These are phyloP conservation scores for Drosophila tristis DNA, from an alignment of 1,140 invertebrate genomes.

Conservation along the genomic window DNA sequence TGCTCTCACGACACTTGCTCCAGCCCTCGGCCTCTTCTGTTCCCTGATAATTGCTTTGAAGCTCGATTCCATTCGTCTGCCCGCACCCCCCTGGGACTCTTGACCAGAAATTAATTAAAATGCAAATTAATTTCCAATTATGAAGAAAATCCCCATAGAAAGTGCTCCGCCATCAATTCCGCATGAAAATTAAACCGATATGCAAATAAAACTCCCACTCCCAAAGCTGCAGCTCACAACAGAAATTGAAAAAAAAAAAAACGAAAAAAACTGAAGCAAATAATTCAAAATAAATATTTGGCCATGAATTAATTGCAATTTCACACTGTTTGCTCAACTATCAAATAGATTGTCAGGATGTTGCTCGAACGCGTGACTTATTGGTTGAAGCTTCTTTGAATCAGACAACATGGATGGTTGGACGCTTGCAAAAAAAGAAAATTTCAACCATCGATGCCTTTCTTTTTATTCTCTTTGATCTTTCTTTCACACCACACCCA, in stretches of 20 bases:
- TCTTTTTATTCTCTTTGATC: too few relatives aligned
- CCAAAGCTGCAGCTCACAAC: neutral
- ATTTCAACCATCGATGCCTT: too few relatives aligned
- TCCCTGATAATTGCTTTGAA: slow-evolving; percentile 65
- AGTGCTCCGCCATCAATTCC: slow-evolving; percentile 14
- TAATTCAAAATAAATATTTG: slow-evolving; percentile 46
- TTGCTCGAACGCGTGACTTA: neutral
- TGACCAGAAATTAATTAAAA: slow-evolving; percentile 70
- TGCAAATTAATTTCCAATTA: slow-evolving; percentile 76
- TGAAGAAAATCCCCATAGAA: slow-evolving; percentile 39
- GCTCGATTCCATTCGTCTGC: slow-evolving; percentile 22
- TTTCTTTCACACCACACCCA: neutral
- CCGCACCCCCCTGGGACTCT: slow-evolving; percentile 22
- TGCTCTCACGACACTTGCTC: neutral
- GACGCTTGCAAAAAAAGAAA: too few relatives aligned
- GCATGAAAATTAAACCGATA: slow-evolving; percentile 44
- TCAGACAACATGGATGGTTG: too few relatives aligned
- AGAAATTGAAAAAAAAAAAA: slow-evolving; percentile 6
- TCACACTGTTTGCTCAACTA: slow-evolving; percentile 37
- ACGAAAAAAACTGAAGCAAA: slow-evolving; percentile 15
- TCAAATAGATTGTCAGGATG: slow-evolving; percentile 18
- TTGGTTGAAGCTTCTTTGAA: too few relatives aligned
- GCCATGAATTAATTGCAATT: slow-evolving; percentile 52
- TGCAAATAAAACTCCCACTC: slow-evolving; percentile 32
- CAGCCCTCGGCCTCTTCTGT: slow-evolving; percentile 12